phyloP scores from a whole-genome alignment of 2,797 vertebrate genomes.

The Xenops minutus region DNA sequence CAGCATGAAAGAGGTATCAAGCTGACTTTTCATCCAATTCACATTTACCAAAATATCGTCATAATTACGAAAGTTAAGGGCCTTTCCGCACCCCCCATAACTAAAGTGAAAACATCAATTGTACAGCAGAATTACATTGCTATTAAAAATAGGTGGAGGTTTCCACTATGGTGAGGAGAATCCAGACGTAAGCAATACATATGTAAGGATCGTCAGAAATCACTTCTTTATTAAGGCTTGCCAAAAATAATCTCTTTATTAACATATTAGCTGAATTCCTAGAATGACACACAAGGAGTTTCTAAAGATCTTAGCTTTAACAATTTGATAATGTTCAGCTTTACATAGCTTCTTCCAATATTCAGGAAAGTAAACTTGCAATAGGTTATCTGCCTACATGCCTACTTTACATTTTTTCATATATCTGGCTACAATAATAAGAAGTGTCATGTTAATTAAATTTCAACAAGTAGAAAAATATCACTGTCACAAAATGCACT shows the following conservation, averaged over 20 bases:
- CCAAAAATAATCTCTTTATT: background rate
- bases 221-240: background rate
- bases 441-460: background rate
- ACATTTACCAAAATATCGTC: background rate
- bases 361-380: background rate
- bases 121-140: background rate
- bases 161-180: background rate
- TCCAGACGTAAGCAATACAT: accelerated
- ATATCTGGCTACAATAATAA: background rate
- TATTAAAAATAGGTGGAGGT: background rate
- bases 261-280: background rate
- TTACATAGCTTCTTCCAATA: background rate
- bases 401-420: background rate
- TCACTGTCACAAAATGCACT: background rate
- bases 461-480: background rate
- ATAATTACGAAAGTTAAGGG: background rate
- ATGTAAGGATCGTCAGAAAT: background rate
- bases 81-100: accelerated
- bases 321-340: background rate
- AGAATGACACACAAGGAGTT: background rate
- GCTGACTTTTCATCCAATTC: background rate
- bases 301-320: background rate
- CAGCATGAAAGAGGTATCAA: background rate
- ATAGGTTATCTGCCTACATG: background rate
- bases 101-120: background rate